Evolutionary conservation across 2,888 invertebrate species (phyloP).

Genomic region (Holacanthella duospinosa): DNA sequence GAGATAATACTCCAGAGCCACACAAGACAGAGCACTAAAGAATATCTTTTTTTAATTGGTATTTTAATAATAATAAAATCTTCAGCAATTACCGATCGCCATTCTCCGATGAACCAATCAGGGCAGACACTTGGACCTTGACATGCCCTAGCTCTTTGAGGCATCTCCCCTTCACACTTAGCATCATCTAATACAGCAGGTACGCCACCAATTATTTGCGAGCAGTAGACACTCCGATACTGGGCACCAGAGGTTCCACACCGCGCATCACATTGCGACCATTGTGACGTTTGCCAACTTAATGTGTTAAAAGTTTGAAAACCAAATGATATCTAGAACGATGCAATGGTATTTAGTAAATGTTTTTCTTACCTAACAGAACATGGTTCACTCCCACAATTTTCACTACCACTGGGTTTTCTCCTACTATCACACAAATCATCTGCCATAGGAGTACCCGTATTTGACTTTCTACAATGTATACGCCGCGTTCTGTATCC

Average conservation of each 20-base stretch:
- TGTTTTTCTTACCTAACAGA: conserved; percentile 54
- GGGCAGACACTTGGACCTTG: conserved; percentile 44
- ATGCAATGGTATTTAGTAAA: conserved; percentile 6
- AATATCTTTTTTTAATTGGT: too few species aligned
- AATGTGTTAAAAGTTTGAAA: background rate
- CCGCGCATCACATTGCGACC: conserved; percentile 70
- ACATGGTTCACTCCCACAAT: conserved; percentile 66
- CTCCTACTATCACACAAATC: conserved; percentile 65
- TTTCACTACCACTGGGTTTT: conserved; percentile 59
- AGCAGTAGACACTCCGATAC: conserved; percentile 56
- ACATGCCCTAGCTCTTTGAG: conserved; percentile 45
- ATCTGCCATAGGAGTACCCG: conserved; percentile 59
- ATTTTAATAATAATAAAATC: too few species aligned
- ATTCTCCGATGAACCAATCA: conserved; percentile 74
- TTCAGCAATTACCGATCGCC: conserved; percentile 73
- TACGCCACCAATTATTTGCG: conserved; percentile 64
- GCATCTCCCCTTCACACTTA: conserved; percentile 57
- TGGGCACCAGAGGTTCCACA: conserved; percentile 54
- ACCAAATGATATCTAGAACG: background rate
- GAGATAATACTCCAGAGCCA: conserved; percentile 70
- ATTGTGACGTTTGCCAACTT: conserved; percentile 62
- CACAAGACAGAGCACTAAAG: conserved; percentile 77
- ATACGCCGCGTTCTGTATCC: conserved; percentile 67
- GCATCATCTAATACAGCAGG: conserved; percentile 62
- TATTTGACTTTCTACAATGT: conserved; percentile 64